Evolutionary conservation across 2,797 vertebrate species (phyloP).

Genomic region (Scolopax rusticola): DNA sequence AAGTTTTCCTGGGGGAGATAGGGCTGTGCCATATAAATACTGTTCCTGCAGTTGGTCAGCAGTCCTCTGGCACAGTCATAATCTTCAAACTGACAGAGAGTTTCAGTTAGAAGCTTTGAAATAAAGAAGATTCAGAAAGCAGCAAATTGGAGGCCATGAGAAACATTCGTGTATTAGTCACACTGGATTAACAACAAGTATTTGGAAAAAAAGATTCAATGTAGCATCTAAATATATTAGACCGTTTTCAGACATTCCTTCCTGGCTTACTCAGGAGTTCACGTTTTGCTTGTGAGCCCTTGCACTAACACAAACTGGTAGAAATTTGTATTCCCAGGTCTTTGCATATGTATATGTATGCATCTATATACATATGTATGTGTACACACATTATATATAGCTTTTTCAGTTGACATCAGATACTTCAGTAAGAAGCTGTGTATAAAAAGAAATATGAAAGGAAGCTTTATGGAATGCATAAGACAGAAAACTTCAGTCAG

Average conservation of each 20-base stretch:
- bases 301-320: not conserved
- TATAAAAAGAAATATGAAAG: not conserved
- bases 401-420: conserved; percentile 10
- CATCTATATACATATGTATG: conserved; percentile 40
- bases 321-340: not conserved
- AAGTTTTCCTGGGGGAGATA: not conserved
- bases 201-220: not conserved
- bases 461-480: not conserved
- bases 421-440: not conserved
- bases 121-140: not conserved
- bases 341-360: not conserved
- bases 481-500: not conserved
- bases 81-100: fast-evolving
- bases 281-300: not conserved
- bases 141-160: not conserved
- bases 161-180: not conserved
- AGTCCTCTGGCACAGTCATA: not conserved
- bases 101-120: not conserved
- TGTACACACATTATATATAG: conserved; percentile 41
- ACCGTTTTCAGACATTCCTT: not conserved
- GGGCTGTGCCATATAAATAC: not conserved
- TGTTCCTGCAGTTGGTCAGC: not conserved
- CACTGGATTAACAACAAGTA: not conserved
- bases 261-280: not conserved
- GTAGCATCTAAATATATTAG: not conserved